Evolutionary conservation across 2,797 vertebrate species (phyloP).

Genomic region (Crax fasciolata): DNA sequence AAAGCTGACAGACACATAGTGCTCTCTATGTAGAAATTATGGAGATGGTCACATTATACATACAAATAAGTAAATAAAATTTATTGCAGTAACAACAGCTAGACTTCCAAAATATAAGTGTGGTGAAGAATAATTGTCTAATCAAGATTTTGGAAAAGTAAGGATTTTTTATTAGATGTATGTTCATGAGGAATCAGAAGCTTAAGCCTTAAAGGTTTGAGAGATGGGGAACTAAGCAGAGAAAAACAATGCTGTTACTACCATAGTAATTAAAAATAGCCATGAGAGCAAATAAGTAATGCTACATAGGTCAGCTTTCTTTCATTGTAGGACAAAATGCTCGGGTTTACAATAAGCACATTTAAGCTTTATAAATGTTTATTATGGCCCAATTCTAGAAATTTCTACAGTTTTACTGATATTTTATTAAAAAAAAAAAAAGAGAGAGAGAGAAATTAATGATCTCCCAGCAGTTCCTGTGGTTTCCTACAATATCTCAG

Average conservation of each 20-base stretch:
- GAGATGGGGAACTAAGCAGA: background rate
- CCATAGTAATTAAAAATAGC: background rate
- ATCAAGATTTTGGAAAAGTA: background rate
- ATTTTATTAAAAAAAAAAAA: background rate
- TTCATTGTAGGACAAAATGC: background rate
- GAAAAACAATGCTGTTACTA: background rate
- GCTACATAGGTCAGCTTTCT: background rate
- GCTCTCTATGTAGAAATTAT: slow-evolving; percentile 22
- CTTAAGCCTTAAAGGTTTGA: background rate
- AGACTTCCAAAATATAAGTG: background rate
- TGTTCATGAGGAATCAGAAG: background rate
- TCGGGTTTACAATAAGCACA: background rate
- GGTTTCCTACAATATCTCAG: background rate
- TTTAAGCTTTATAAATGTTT: background rate
- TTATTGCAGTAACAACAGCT: background rate
- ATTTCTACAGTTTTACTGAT: background rate
- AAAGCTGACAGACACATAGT: slow-evolving; percentile 3
- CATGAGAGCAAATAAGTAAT: background rate
- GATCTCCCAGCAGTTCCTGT: background rate
- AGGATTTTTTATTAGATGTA: background rate
- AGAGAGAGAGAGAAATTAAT: background rate
- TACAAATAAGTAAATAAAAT: slow-evolving; percentile 20
- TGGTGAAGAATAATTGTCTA: background rate
- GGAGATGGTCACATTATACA: slow-evolving; percentile 38
- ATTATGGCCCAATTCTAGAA: background rate